Conservation (phyloP, 1,140 invertebrate species). For the Trichomalopsis sarcophagae region DNA sequence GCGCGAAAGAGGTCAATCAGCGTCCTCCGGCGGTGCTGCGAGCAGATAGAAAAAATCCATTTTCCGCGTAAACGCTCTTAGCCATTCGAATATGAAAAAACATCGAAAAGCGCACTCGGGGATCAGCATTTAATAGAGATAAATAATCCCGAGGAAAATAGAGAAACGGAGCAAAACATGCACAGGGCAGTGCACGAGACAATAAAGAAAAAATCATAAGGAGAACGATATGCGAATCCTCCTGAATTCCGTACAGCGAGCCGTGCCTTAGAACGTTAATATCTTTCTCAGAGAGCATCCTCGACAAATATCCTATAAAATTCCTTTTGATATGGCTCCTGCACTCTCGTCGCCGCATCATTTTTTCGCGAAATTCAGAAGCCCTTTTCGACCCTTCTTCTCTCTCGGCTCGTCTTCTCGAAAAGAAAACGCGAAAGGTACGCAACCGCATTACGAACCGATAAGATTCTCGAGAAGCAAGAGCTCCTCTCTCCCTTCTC, state of each 20-base stretch:
- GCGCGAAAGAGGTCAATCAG: conserved; percentile 38
- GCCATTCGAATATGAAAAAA: too few species aligned
- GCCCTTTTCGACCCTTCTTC: neutral
- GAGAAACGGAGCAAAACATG: neutral
- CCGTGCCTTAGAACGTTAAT: neutral
- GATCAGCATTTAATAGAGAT: too few species aligned
- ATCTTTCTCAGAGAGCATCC: neutral
- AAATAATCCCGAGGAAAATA: neutral
- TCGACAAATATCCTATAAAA: conserved; percentile 32
- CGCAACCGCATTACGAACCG: conserved; percentile 24
- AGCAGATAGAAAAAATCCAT: neutral
- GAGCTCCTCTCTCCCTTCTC: neutral
- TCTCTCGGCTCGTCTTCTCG: neutral
- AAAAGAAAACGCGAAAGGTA: conserved; percentile 19
- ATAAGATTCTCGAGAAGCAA: conserved; percentile 6
- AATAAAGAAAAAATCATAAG: too few species aligned
- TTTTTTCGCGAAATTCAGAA: conserved; percentile 20
- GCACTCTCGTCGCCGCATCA: conserved; percentile 13
- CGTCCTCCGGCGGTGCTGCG: neutral
- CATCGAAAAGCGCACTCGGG: too few species aligned
- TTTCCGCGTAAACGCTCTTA: too few species aligned
- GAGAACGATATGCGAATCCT: neutral
- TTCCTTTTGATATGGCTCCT: conserved; percentile 15
- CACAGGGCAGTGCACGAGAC: neutral
- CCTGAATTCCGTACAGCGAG: neutral